A percentile compares a stretch with the other conserved stretches of the same genome.
These are phyloP conservation scores for Thecophora atra DNA, from an alignment of 2,888 invertebrate species.

Conservation along the genomic window DNA sequence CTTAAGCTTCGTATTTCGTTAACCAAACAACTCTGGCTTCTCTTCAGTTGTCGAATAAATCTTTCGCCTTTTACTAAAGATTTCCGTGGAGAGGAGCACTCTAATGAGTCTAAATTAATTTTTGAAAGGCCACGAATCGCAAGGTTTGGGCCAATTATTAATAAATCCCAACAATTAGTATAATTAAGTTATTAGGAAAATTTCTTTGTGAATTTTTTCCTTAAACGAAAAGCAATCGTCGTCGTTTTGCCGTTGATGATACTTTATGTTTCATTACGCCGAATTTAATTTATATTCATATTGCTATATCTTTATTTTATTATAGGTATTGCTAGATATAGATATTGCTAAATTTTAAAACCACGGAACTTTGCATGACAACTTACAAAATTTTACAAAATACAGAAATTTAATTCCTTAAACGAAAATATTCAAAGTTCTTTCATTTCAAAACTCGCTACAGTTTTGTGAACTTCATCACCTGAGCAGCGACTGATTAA, in stretches of 20 bases:
- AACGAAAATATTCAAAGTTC: not conserved
- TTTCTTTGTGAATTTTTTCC: too few species aligned
- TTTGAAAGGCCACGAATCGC: slow-evolving; percentile 17
- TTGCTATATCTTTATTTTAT: too few species aligned
- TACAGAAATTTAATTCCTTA: not conserved
- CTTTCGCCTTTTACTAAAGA: slow-evolving; percentile 53
- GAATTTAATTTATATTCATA: too few species aligned
- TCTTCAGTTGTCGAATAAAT: slow-evolving; percentile 52
- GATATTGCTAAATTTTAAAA: too few species aligned
- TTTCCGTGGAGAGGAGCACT: slow-evolving; percentile 52
- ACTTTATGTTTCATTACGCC: too few species aligned
- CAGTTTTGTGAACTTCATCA: not conserved
- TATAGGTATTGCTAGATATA: too few species aligned
- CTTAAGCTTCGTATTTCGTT: too few species aligned
- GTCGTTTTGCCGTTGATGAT: too few species aligned
- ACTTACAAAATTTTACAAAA: not conserved
- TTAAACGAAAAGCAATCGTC: too few species aligned
- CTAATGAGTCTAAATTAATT: slow-evolving; percentile 48
- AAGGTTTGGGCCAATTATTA: slow-evolving; percentile 15
- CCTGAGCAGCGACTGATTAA: slow-evolving; percentile 18
- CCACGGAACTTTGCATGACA: not conserved
- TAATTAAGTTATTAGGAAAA: too few species aligned
- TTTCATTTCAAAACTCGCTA: not conserved
- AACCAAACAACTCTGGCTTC: slow-evolving; percentile 50
- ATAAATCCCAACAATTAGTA: slow-evolving; percentile 16